Percentiles rank a stretch among this genome's conserved stretches.
Evolutionary conservation across 2,888 invertebrate genomes (phyloP).

Genomic region (Agrochola litura): DNA sequence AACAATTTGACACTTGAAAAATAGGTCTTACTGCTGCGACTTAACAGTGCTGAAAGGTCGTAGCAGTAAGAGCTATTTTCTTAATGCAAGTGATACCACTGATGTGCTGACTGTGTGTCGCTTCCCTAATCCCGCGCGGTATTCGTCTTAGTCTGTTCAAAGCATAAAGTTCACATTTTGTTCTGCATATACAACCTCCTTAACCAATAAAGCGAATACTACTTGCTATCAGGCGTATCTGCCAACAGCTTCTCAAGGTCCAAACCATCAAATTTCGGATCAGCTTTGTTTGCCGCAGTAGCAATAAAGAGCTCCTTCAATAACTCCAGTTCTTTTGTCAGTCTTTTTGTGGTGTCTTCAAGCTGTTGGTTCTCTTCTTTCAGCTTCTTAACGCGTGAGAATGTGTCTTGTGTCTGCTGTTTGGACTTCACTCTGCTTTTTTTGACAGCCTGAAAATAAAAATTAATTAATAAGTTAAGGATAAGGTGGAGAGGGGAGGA

Average conservation of each 20-base stretch:
- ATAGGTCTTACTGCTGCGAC: too few species aligned
- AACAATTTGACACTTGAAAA: background rate
- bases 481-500: background rate
- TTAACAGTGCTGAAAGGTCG: too few species aligned
- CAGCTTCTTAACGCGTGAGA: slow-evolving; percentile 46
- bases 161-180: slow-evolving; percentile 12
- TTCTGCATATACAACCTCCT: background rate
- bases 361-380: slow-evolving; percentile 57
- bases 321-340: slow-evolving; percentile 53
- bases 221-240: slow-evolving; percentile 52
- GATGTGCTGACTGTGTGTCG: background rate
- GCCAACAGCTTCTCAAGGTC: slow-evolving; percentile 57
- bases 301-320: slow-evolving; percentile 57
- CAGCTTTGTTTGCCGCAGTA: slow-evolving; percentile 46
- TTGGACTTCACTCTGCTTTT: slow-evolving; percentile 62
- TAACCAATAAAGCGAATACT: background rate
- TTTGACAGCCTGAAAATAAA: slow-evolving; percentile 47
- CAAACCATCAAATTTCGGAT: slow-evolving; percentile 49
- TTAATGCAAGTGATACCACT: background rate
- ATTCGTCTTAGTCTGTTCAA: background rate
- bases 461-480: background rate
- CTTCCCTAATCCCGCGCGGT: background rate
- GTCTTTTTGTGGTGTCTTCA: slow-evolving; percentile 54
- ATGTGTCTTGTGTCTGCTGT: slow-evolving; percentile 55
- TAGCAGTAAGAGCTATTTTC: background rate